These are phyloP conservation scores for Drosophila mimica DNA, from an alignment of 2,888 invertebrate genomes.

Conservation along the genomic window DNA sequence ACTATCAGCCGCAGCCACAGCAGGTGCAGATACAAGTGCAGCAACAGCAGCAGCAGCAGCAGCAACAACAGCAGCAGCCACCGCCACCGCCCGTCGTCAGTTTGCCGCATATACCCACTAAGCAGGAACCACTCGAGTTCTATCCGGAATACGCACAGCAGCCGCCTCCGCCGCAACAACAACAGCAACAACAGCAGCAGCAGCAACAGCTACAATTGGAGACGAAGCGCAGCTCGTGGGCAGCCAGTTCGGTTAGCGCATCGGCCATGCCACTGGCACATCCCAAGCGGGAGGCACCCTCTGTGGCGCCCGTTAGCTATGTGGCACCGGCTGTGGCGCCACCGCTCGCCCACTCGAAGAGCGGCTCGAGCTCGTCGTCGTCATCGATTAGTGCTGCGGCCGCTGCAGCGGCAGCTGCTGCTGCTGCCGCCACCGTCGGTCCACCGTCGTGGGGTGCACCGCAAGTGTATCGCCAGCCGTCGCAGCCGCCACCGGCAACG, in stretches of 20 bases:
- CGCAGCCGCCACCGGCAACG: conserved; percentile 62
- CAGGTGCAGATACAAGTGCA: conserved; percentile 47
- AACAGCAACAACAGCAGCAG: conserved; percentile 21
- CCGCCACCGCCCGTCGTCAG: conserved; percentile 56
- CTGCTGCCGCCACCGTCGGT: conserved; percentile 81
- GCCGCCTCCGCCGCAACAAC: conserved; percentile 40
- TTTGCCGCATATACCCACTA: conserved; percentile 84
- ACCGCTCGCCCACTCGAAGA: conserved; percentile 85
- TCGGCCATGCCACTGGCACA: conserved; percentile 84
- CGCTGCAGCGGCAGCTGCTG: conserved; percentile 79
- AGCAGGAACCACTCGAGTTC: conserved; percentile 85
- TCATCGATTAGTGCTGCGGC: conserved; percentile 76
- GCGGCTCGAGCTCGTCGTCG: conserved; percentile 72
- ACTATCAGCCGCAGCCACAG: conserved; percentile 86
- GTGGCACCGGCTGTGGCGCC: conserved; percentile 80
- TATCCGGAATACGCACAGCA: conserved; percentile 82
- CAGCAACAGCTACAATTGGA: conserved; percentile 71
- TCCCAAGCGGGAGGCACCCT: conserved; percentile 84
- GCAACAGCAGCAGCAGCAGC: conserved; percentile 42
- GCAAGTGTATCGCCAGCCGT: conserved; percentile 84
- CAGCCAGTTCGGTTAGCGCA: conserved; percentile 79
- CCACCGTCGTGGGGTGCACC: conserved; percentile 85
- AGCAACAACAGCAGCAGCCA: conserved; percentile 27
- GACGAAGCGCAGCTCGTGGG: conserved; percentile 85
- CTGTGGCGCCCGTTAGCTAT: conserved; percentile 79